Evolutionary conservation across 2,113 vertebrate genomes (phyloP).

Genomic region (Ailurus styani): DNA sequence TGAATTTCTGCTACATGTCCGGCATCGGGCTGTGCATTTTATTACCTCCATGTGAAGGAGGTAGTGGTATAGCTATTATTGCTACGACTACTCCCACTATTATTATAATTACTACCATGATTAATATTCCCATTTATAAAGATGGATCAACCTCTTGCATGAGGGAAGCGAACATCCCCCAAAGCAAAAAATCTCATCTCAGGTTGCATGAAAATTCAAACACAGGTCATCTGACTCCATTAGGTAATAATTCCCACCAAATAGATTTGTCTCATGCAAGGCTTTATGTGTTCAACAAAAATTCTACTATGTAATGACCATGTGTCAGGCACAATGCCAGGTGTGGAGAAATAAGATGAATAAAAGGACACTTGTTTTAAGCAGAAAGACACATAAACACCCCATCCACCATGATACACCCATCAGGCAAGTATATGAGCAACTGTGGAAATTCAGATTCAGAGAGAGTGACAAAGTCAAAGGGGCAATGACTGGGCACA

Average conservation of each 20-base stretch:
- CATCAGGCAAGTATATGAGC: accelerated
- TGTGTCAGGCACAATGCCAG: not conserved
- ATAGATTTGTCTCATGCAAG: not conserved
- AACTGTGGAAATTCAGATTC: accelerated
- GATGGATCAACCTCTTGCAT: not conserved
- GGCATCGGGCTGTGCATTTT: not conserved
- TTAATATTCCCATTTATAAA: not conserved
- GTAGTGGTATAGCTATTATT: accelerated
- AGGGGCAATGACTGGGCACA: accelerated
- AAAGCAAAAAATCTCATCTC: not conserved
- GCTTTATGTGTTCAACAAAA: not conserved
- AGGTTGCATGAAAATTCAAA: not conserved
- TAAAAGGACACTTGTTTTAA: too few species aligned
- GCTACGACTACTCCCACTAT: not conserved
- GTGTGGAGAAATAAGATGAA: not conserved
- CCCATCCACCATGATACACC: accelerated
- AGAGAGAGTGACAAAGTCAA: not conserved
- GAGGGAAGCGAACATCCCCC: not conserved
- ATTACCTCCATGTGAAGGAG: accelerated
- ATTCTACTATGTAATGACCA: not conserved
- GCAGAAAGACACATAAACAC: not conserved
- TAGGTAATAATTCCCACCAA: not conserved
- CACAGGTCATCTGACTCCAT: not conserved
- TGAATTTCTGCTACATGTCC: not conserved
- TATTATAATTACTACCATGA: not conserved